These are phyloP conservation scores for Tricholauxania praeusta DNA, from an alignment of 2,888 invertebrate genomes.

Conservation along the genomic window DNA sequence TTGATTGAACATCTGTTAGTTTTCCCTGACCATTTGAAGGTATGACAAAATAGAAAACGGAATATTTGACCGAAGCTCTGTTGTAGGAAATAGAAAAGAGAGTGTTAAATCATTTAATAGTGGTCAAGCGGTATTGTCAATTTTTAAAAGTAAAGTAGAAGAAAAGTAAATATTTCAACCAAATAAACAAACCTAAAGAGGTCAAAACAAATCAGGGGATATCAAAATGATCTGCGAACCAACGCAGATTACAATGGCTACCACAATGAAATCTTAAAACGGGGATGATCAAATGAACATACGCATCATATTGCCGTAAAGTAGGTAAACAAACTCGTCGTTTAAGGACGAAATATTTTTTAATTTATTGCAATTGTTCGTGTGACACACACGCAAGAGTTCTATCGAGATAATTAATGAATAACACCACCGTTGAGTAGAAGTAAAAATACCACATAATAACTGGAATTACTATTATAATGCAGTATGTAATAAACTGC, in stretches of 20 bases:
- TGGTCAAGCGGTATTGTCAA: not conserved
- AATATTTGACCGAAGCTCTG: too few relatives aligned
- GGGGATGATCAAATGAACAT: conserved; percentile 17
- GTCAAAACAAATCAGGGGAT: not conserved
- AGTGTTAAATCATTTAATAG: not conserved
- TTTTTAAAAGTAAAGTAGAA: not conserved
- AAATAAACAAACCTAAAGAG: not conserved
- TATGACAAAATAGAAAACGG: too few relatives aligned
- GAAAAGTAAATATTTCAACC: conserved; percentile 2
- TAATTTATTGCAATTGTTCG: conserved; percentile 36
- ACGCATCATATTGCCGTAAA: not conserved
- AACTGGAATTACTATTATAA: conserved; percentile 11
- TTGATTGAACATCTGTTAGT: too few relatives aligned
- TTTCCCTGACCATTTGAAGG: too few relatives aligned
- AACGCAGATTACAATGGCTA: not conserved
- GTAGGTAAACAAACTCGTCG: not conserved
- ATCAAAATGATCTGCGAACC: not conserved
- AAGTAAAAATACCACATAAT: not conserved
- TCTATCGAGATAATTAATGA: conserved; percentile 32
- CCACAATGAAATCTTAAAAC: not conserved
- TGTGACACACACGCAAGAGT: conserved; percentile 24
- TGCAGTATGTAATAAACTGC: not conserved
- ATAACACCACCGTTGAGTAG: not conserved
- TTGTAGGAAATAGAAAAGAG: not conserved
- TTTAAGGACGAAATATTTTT: conserved; percentile 9